Percentiles rank a stretch among this genome's conserved stretches.
These are phyloP conservation scores for Daboia siamensis DNA, from an alignment of 2,113 vertebrate genomes.

Conservation along the genomic window DNA sequence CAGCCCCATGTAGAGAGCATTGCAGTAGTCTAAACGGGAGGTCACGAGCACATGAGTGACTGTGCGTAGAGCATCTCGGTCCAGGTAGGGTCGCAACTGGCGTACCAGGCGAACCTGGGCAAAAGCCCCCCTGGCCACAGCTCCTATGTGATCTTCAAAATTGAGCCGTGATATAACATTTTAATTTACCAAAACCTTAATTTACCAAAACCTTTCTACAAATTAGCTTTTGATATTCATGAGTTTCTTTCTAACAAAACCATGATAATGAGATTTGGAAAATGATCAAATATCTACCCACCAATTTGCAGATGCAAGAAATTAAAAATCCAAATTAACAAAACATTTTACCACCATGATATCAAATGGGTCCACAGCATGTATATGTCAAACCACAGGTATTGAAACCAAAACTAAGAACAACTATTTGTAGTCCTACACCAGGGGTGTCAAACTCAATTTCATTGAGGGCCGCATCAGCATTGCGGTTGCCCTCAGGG, in stretches of 20 bases:
- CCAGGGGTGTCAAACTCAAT: too few relatives aligned
- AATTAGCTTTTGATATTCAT: not conserved
- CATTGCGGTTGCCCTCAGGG: too few relatives aligned
- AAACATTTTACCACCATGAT: not conserved
- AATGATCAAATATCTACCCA: not conserved
- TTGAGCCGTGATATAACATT: too few relatives aligned
- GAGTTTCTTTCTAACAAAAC: not conserved
- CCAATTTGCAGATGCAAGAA: not conserved
- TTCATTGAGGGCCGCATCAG: too few relatives aligned
- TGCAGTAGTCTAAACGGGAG: too few relatives aligned
- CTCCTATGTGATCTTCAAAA: too few relatives aligned
- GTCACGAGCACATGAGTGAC: too few relatives aligned
- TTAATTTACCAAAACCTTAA: not conserved
- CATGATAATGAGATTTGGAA: not conserved
- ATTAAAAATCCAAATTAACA: not conserved
- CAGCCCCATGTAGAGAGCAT: too few relatives aligned
- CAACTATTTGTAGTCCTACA: not conserved
- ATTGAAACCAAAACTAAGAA: not conserved
- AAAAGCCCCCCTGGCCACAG: too few relatives aligned
- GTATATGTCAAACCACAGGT: not conserved
- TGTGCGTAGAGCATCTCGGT: too few relatives aligned
- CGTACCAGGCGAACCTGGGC: too few relatives aligned
- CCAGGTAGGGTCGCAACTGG: too few relatives aligned
- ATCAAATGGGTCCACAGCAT: not conserved
- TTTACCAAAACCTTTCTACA: not conserved